These are phyloP conservation scores for Sylvia atricapilla DNA, from an alignment of 2,113 vertebrate species.

Conservation along the genomic window DNA sequence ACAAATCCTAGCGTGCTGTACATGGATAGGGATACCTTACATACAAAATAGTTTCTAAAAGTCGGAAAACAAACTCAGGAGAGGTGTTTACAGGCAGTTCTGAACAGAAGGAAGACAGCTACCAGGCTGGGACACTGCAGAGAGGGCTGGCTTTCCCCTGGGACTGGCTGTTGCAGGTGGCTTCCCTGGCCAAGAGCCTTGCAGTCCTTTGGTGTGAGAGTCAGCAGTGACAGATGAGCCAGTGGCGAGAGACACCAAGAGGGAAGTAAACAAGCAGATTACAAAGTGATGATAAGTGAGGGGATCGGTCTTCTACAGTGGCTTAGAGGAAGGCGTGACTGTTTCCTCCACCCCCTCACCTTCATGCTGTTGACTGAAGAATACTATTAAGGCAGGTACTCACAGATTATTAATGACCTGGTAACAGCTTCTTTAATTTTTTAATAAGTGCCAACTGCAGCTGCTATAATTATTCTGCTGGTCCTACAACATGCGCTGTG, in stretches of 20 bases:
- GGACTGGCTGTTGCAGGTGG: neutral
- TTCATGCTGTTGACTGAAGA: conserved; percentile 26
- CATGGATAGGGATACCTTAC: neutral
- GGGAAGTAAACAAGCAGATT: conserved; percentile 36
- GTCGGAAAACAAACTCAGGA: neutral
- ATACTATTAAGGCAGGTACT: conserved; percentile 35
- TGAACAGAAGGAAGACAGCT: neutral
- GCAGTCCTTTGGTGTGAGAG: neutral
- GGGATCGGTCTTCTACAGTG: neutral
- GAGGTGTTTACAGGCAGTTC: neutral
- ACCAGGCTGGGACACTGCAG: neutral
- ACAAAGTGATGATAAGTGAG: conserved; percentile 29
- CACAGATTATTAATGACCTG: conserved; percentile 32
- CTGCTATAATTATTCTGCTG: conserved; percentile 45
- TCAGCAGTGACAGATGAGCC: neutral
- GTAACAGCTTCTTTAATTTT: conserved; percentile 45
- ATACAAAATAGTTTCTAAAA: neutral
- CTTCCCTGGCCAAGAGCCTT: neutral
- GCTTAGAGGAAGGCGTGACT: conserved; percentile 26
- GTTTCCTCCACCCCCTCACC: conserved; percentile 30
- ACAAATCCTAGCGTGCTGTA: neutral
- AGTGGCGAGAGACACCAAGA: neutral
- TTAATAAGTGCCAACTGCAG: neutral
- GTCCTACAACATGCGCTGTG: neutral
- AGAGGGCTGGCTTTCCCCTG: neutral